A percentile compares a stretch with the other conserved stretches of the same genome.
These are phyloP conservation scores for Trichogramma evanescens DNA, from an alignment of 2,888 invertebrate species.

Conservation along the genomic window DNA sequence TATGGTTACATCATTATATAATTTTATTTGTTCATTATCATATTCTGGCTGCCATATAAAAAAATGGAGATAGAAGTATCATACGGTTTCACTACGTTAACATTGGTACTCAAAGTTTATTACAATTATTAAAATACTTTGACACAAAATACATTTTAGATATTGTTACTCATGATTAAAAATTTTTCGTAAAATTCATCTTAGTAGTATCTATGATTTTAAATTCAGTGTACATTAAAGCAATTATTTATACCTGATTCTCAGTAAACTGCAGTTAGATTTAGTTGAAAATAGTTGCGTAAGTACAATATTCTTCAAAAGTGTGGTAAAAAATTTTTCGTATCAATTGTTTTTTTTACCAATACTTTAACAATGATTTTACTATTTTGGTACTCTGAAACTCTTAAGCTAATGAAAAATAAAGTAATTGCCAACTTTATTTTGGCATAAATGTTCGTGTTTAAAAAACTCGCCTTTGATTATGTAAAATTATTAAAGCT, in stretches of 20 bases:
- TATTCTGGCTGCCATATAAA: slow-evolving; percentile 44
- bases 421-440: slow-evolving; percentile 12
- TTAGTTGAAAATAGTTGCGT: too few species aligned
- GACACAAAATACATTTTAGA: slow-evolving; percentile 11
- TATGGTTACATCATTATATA: slow-evolving; percentile 5
- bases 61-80: slow-evolving; percentile 15
- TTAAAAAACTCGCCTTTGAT: slow-evolving; percentile 16
- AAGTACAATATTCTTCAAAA: too few species aligned
- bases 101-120: slow-evolving; percentile 16
- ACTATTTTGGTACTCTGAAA: too few species aligned
- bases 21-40: slow-evolving; percentile 28
- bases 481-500: slow-evolving; percentile 15
- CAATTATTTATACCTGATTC: too few species aligned
- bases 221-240: too few species aligned
- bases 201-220: too few species aligned
- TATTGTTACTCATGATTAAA: neutral
- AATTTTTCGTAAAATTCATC: too few species aligned
- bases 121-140: slow-evolving; percentile 15
- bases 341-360: too few species aligned
- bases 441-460: slow-evolving; percentile 16
- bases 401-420: neutral
- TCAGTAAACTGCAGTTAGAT: slow-evolving; percentile 7
- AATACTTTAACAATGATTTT: too few species aligned
- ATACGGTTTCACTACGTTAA: slow-evolving; percentile 9
- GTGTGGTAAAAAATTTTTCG: too few species aligned